Evolutionary conservation across 2,113 vertebrate species (phyloP).

Genomic region (Dasypus novemcinctus): DNA sequence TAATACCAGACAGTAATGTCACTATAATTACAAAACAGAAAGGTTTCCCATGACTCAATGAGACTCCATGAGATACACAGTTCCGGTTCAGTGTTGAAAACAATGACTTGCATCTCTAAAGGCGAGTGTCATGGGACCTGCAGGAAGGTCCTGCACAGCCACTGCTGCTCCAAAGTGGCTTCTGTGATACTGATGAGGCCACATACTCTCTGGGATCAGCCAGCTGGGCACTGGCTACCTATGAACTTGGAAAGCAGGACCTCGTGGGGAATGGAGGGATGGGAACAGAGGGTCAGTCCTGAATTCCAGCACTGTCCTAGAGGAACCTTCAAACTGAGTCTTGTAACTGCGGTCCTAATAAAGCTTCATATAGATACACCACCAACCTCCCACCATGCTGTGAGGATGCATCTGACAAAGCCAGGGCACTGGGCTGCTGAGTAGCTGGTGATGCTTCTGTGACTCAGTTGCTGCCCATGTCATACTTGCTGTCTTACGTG

Average conservation of each 20-base stretch:
- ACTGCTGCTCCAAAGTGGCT: accelerated
- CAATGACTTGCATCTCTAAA: background rate
- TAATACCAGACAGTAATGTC: too few relatives aligned
- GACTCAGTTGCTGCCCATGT: background rate
- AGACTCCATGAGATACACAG: too few relatives aligned
- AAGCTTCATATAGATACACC: too few relatives aligned
- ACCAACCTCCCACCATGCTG: accelerated
- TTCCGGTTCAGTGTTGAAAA: background rate
- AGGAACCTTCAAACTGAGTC: background rate
- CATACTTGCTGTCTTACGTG: background rate
- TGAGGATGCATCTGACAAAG: background rate
- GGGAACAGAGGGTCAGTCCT: background rate
- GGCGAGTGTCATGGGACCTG: background rate
- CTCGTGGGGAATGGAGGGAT: background rate
- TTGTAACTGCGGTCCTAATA: background rate
- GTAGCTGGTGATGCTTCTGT: accelerated
- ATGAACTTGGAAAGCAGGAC: too few relatives aligned
- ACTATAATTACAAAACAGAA: background rate
- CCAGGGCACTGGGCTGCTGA: background rate
- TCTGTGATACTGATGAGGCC: background rate
- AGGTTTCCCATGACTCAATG: background rate
- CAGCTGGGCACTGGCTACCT: background rate
- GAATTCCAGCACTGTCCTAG: background rate
- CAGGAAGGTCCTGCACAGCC: background rate
- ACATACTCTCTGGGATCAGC: background rate